Conservation (phyloP, 1,140 invertebrate species). For the Aleiodes sp. region DNA sequence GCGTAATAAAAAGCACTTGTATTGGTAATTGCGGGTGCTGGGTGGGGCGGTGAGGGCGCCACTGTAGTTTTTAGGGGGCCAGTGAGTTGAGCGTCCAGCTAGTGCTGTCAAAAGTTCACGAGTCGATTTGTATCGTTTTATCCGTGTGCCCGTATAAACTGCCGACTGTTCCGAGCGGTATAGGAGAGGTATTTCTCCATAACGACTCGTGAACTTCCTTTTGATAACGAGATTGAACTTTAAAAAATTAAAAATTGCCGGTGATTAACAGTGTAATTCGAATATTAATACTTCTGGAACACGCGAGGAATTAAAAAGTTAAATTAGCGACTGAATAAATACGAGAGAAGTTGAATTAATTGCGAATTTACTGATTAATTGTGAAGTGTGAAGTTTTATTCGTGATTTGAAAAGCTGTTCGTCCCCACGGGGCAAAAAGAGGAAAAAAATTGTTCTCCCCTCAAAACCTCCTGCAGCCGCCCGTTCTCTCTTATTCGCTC, state of each 20-base stretch:
- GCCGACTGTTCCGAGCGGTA: neutral
- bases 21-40: conserved; percentile 39
- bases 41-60: conserved; percentile 64
- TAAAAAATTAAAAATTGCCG: no score
- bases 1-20: neutral
- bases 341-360: no score
- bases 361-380: no score
- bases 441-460: conserved; percentile 1
- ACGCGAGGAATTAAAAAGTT: no score
- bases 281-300: no score
- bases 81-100: conserved; percentile 58
- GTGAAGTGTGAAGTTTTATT: no score
- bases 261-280: no score
- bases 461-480: conserved; percentile 21
- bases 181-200: conserved; percentile 15
- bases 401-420: no score
- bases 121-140: conserved; percentile 37
- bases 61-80: conserved; percentile 44
- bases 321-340: no score
- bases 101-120: conserved; percentile 55
- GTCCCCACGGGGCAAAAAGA: conserved; percentile 24
- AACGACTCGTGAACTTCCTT: neutral
- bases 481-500: conserved; percentile 22
- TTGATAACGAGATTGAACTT: conserved; percentile 1
- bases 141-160: conserved; percentile 19